Conservation (phyloP, 1,140 invertebrate species). For the Pteromalus puparum region DNA sequence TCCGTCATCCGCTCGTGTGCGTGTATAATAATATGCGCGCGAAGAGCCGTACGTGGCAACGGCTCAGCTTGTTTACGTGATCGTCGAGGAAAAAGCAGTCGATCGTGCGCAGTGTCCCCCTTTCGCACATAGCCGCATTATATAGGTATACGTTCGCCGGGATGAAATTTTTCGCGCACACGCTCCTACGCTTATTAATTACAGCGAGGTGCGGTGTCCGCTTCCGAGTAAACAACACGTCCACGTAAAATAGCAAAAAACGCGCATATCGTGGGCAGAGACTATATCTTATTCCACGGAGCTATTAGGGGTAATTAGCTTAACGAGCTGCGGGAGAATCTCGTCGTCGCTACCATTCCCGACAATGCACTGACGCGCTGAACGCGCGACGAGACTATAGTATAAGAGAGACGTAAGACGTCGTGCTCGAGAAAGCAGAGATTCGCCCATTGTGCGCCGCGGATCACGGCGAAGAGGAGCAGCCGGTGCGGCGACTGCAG, state of each 20-base stretch:
- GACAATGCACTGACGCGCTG: constrained; percentile 6
- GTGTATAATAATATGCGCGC: background rate
- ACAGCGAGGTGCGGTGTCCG: background rate
- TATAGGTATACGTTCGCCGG: background rate
- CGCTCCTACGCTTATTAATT: constrained; percentile 18
- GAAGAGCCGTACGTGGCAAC: background rate
- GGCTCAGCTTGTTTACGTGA: background rate
- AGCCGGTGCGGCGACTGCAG: background rate
- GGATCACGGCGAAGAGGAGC: background rate
- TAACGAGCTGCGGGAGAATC: constrained; percentile 8
- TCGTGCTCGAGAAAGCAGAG: background rate
- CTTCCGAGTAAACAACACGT: too few relatives aligned
- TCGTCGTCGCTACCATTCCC: background rate
- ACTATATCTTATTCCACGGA: background rate
- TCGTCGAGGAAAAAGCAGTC: background rate
- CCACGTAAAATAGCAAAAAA: background rate
- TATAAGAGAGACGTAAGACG: background rate
- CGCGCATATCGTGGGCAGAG: background rate
- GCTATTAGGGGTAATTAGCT: constrained; percentile 47
- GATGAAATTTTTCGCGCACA: background rate
- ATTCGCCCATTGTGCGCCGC: background rate
- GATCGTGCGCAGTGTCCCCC: background rate
- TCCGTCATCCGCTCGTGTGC: background rate
- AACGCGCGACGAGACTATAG: background rate
- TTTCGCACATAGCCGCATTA: background rate